A percentile compares a stretch with the other conserved stretches of the same genome.
Conservation (phyloP, 2,797 vertebrate species). For the Melanotaenia maccullochi region DNA sequence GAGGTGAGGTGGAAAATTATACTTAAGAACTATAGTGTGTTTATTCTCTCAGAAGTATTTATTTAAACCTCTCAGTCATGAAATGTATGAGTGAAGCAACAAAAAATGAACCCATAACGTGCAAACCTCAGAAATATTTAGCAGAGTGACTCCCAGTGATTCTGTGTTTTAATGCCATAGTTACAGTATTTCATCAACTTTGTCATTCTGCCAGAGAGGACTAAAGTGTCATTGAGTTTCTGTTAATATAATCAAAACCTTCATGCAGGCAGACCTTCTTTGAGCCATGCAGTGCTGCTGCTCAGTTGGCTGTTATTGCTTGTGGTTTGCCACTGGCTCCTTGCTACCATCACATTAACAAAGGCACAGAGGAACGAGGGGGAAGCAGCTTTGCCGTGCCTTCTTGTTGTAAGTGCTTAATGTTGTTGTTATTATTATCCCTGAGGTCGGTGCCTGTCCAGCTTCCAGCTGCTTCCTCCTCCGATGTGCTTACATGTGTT, state of each 20-base stretch:
- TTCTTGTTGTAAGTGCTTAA: conserved; percentile 56
- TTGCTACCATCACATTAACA: conserved; percentile 46
- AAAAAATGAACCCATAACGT: not conserved
- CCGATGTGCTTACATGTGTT: conserved; percentile 76
- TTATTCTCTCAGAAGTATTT: not conserved
- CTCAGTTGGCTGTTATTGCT: conserved; percentile 42
- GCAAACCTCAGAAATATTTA: conserved; percentile 16
- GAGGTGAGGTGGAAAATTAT: too few relatives aligned
- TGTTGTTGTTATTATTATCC: conserved; percentile 79
- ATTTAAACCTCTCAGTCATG: not conserved
- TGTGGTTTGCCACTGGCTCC: conserved; percentile 50
- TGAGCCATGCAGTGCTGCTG: conserved; percentile 33
- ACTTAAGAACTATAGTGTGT: not conserved
- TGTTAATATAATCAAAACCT: conserved; percentile 20
- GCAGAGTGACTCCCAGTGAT: conserved; percentile 11
- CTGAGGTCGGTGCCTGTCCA: conserved; percentile 68
- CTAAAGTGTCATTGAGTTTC: conserved; percentile 19
- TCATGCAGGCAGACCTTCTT: conserved; percentile 27
- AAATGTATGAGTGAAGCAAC: not conserved
- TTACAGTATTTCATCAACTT: conserved; percentile 36
- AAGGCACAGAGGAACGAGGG: conserved; percentile 36
- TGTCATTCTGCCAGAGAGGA: conserved; percentile 25
- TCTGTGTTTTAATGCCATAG: conserved; percentile 13
- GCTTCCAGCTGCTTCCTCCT: conserved; percentile 80
- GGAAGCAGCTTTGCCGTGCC: conserved; percentile 53